Evolutionary conservation across 2,888 invertebrate species (phyloP).

Genomic region (Callimorpha dominula): DNA sequence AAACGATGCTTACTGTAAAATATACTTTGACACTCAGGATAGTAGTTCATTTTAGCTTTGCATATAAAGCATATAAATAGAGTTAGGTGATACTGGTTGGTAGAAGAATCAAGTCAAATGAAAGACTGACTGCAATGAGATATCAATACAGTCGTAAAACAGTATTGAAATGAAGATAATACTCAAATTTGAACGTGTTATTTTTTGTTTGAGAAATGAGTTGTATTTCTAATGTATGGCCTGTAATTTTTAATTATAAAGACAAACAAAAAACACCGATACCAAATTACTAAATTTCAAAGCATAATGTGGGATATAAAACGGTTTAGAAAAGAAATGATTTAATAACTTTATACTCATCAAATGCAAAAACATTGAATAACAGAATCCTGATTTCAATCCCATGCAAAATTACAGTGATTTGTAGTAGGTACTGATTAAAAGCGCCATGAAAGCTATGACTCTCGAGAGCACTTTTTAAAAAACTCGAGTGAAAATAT

Average conservation of each 20-base stretch:
- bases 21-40: slow-evolving; percentile 25
- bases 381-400: no score
- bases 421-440: no score
- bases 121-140: slow-evolving; percentile 70
- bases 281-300: no score
- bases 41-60: slow-evolving; percentile 16
- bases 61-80: background rate
- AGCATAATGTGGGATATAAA: no score
- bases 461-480: no score
- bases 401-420: no score
- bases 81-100: slow-evolving; percentile 38
- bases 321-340: no score
- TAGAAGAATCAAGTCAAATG: slow-evolving; percentile 59
- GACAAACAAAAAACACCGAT: no score
- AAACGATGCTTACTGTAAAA: slow-evolving; percentile 24
- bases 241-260: background rate
- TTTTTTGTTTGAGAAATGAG: slow-evolving; percentile 26
- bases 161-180: slow-evolving; percentile 64
- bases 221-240: slow-evolving; percentile 17
- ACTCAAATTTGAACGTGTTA: slow-evolving; percentile 40
- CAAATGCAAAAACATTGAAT: no score
- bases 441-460: no score
- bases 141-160: slow-evolving; percentile 74
- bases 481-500: no score
- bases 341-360: no score